Conservation (phyloP, 23 tunicate species). For the Ciona savignyi region DNA sequence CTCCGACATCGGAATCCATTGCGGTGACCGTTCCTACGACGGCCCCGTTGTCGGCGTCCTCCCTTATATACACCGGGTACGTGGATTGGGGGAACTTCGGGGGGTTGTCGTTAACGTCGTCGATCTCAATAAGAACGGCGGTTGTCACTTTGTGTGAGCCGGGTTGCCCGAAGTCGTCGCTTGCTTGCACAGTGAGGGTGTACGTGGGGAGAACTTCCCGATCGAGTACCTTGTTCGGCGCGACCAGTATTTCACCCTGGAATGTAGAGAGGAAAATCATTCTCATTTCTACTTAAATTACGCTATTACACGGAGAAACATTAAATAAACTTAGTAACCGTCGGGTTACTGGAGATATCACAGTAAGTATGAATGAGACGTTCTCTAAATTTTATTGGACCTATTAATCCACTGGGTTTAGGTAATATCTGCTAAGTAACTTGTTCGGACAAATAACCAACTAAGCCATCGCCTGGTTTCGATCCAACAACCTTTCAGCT, state of each 20-base stretch:
- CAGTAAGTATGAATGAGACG: too few species aligned
- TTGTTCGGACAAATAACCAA: too few species aligned
- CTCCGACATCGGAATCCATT: neutral
- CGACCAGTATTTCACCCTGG: neutral
- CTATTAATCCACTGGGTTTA: too few species aligned
- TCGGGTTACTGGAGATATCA: too few species aligned
- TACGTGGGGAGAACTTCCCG: neutral
- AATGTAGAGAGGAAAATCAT: too few species aligned
- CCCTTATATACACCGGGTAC: neutral
- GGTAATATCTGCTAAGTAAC: too few species aligned
- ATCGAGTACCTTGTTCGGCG: neutral
- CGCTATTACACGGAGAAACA: too few species aligned
- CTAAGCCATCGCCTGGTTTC: too few species aligned
- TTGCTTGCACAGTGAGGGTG: neutral
- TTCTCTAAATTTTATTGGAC: too few species aligned
- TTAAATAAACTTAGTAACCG: too few species aligned
- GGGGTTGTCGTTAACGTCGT: neutral
- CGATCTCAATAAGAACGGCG: neutral
- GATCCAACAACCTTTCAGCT: too few species aligned
- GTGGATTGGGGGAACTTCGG: neutral
- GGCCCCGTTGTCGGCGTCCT: neutral
- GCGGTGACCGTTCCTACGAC: neutral
- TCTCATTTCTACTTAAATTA: too few species aligned
- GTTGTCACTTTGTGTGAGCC: neutral
- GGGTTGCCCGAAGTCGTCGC: neutral